A percentile compares a stretch with the other conserved stretches of the same genome.
Evolutionary conservation across 2,888 invertebrate genomes (phyloP).

Genomic region (Pseudococcus longispinus): DNA sequence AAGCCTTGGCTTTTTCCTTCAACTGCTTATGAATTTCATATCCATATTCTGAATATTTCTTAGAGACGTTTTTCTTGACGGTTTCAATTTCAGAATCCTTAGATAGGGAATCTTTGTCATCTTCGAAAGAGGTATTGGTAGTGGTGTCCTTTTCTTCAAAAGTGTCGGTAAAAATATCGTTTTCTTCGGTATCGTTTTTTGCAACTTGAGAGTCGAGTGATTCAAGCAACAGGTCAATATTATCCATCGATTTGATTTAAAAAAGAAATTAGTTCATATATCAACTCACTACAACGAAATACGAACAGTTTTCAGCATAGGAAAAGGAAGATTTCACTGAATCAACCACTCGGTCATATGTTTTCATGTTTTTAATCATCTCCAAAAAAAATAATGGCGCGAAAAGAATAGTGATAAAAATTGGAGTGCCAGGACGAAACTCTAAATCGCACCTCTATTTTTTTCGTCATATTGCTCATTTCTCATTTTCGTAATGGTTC

Average conservation of each 20-base stretch:
- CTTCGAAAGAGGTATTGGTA: not conserved
- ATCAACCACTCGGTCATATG: not conserved
- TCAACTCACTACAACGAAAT: not conserved
- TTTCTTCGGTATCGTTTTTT: not conserved
- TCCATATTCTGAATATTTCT: constrained; percentile 47
- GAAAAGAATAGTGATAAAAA: not conserved
- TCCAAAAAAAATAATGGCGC: not conserved
- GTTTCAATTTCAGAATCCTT: not conserved
- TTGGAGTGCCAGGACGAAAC: too few relatives aligned
- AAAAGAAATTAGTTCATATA: not conserved
- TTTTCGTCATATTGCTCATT: too few relatives aligned
- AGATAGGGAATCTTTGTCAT: not conserved
- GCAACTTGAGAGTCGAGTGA: not conserved
- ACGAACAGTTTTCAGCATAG: too few relatives aligned
- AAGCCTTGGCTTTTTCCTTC: not conserved
- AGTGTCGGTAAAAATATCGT: not conserved
- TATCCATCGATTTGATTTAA: constrained; percentile 18
- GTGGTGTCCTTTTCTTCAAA: not conserved
- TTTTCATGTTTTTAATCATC: not conserved
- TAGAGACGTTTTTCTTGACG: constrained; percentile 1
- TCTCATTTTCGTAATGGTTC: too few relatives aligned
- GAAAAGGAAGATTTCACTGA: too few relatives aligned
- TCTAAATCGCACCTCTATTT: too few relatives aligned
- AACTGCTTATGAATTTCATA: constrained; percentile 49
- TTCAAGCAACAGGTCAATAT: constrained; percentile 41